Conservation (phyloP, 2,888 invertebrate genomes). For the Pristionchus japonicus region DNA sequence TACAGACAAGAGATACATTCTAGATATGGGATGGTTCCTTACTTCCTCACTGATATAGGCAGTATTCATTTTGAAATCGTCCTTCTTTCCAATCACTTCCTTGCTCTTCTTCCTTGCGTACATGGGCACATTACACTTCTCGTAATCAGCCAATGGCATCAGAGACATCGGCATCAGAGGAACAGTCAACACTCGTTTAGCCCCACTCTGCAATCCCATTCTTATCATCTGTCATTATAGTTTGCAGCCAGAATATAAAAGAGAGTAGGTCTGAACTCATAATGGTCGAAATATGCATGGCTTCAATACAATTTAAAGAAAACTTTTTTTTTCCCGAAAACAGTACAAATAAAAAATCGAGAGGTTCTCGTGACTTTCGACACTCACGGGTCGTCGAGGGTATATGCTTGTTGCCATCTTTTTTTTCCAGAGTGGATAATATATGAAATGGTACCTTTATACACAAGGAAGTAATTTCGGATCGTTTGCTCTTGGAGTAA, state of each 20-base stretch:
- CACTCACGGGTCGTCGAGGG: too few relatives aligned
- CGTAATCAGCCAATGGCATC: slow-evolving; percentile 74
- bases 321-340: too few relatives aligned
- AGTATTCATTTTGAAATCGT: slow-evolving; percentile 77
- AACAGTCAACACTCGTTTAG: slow-evolving; percentile 6
- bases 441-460: not conserved
- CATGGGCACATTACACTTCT: slow-evolving; percentile 75
- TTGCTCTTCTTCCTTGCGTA: slow-evolving; percentile 64
- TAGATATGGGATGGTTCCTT: slow-evolving; percentile 33
- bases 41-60: slow-evolving; percentile 59
- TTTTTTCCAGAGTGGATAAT: too few relatives aligned
- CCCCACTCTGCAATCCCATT: not conserved
- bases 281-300: too few relatives aligned
- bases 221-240: not conserved
- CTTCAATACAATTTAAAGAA: too few relatives aligned
- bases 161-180: slow-evolving; percentile 74
- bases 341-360: too few relatives aligned
- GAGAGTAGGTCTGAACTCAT: too few relatives aligned
- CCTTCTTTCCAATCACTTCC: slow-evolving; percentile 76
- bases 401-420: too few relatives aligned
- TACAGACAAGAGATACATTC: not conserved
- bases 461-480: not conserved
- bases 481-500: slow-evolving; percentile 29
- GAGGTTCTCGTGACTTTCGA: too few relatives aligned
- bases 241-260: too few relatives aligned